phyloP scores from a whole-genome alignment of 1,140 invertebrate genomes.

The Procambarus clarkii region DNA sequence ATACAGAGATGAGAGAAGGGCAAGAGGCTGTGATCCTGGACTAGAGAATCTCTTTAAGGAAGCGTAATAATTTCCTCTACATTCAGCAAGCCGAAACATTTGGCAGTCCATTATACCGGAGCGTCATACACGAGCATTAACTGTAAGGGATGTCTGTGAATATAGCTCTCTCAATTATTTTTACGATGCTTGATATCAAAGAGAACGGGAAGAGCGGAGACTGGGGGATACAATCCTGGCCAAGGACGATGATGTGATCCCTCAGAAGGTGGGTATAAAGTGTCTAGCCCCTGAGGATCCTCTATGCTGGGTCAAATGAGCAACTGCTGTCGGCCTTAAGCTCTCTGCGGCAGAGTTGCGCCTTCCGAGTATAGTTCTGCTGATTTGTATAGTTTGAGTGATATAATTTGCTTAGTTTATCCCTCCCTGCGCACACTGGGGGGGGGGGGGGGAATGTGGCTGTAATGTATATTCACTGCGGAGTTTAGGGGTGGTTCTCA shows the following conservation, averaged over 20 bases:
- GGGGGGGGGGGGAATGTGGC: constrained; percentile 16
- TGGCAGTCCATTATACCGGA: constrained; percentile 54
- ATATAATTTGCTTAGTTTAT: constrained; percentile 41
- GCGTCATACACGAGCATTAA: constrained; percentile 58
- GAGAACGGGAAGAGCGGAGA: constrained; percentile 25
- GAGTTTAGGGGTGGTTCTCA: not conserved
- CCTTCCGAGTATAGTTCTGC: constrained; percentile 51
- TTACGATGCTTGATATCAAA: constrained; percentile 68
- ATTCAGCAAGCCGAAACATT: constrained; percentile 64
- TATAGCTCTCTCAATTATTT: constrained; percentile 68
- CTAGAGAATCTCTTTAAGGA: constrained; percentile 29
- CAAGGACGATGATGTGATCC: constrained; percentile 54
- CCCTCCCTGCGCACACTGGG: constrained; percentile 31
- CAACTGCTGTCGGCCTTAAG: constrained; percentile 8
- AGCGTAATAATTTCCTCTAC: constrained; percentile 63
- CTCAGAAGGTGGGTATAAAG: constrained; percentile 22
- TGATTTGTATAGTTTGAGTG: constrained; percentile 55
- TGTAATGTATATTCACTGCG: constrained; percentile 11
- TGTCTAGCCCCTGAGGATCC: constrained; percentile 25
- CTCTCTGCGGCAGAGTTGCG: constrained; percentile 37
- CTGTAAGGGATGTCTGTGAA: constrained; percentile 57
- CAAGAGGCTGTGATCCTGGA: constrained; percentile 12
- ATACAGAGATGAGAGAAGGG: not conserved
- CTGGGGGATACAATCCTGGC: constrained; percentile 48
- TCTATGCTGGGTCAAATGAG: constrained; percentile 35